Evolutionary conservation across 2,113 vertebrate species (phyloP), one percentile per base, ranked within the genome.

Genomic region (Benitochromis conjunctus): DNA sequence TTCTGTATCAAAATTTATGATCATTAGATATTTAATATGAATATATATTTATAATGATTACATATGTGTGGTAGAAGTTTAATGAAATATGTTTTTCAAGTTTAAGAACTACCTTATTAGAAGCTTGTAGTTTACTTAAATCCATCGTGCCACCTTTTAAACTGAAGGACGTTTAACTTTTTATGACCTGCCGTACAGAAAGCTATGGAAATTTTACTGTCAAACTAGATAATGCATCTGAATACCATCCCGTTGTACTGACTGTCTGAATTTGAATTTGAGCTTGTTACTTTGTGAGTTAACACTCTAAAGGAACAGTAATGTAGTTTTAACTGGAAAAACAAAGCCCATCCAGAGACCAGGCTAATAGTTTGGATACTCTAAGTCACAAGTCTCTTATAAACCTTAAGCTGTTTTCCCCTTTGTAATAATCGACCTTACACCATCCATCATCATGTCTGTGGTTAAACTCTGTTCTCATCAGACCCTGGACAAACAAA

Each of bases 381-480:
- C 66, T 66, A 76, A 89, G 94, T 95, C 94, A 95, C 94, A 92
- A 87, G 93, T 87, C 85, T 95, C 85, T 86, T 41, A 87, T 94
- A 90, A 94, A 93, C 54, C 26, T 88, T 90, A 88, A 93, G 86
- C 86, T 86, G 38, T 90, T 92, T 89, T 92, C 91, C 71, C 85
- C 77, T 76, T 84, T 86, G 87, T 51, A 53, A 83, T 92, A 92
- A 94, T 92, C 89, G 86, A 79, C 74, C 41, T 5, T 48, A 78
- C 82, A 41, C 76, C 84, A 85, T 93, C 86, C 62, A 87, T 93
- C 62, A 87, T 93, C 91, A 91, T 58, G 88, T 84, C 9, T 11
- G 66, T 18, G 51, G 82, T 90, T 81, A 83, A 89, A 90, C 83
- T 86, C 62, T 80, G 54, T 41, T 80, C 79, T 89, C 88, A 53